phyloP scores from a whole-genome alignment of 37 sponge, comb jelly and placozoan species.

The Hexactinellida sp. region DNA sequence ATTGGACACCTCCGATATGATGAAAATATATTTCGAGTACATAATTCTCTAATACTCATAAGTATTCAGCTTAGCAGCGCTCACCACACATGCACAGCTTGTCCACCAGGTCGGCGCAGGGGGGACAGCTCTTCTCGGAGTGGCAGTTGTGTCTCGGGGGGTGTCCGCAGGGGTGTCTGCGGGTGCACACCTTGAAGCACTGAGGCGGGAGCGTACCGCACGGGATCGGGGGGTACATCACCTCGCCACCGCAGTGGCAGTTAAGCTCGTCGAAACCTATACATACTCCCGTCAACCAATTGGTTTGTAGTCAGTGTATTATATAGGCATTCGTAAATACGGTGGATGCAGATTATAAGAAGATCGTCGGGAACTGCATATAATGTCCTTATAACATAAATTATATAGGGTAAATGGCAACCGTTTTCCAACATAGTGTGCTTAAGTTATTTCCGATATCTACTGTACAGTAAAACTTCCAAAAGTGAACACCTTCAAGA shows the following conservation, averaged over 20 bases:
- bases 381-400: too few species aligned
- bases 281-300: neutral
- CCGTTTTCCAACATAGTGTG: too few species aligned
- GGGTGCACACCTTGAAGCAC: constrained; percentile 41
- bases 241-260: constrained; percentile 77
- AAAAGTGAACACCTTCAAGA: too few species aligned
- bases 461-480: too few species aligned
- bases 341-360: too few species aligned
- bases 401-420: too few species aligned
- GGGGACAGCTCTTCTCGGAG: constrained; percentile 62
- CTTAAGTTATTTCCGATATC: neutral
- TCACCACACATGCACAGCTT: constrained; percentile 84
- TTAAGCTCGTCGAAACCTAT: constrained; percentile 68
- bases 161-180: constrained; percentile 67
- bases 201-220: constrained; percentile 75
- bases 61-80: too few species aligned
- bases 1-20: neutral
- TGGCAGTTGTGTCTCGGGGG: constrained; percentile 73
- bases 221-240: constrained; percentile 71
- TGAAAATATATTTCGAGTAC: neutral
- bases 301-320: too few species aligned
- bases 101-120: constrained; percentile 54
- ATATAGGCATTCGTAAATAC: too few species aligned
- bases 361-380: too few species aligned
- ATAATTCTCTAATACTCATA: too few species aligned